Evolutionary conservation across 2,888 invertebrate genomes (phyloP), one percentile per base, ranked within the genome.

Genomic region (Morpho achilles): DNA sequence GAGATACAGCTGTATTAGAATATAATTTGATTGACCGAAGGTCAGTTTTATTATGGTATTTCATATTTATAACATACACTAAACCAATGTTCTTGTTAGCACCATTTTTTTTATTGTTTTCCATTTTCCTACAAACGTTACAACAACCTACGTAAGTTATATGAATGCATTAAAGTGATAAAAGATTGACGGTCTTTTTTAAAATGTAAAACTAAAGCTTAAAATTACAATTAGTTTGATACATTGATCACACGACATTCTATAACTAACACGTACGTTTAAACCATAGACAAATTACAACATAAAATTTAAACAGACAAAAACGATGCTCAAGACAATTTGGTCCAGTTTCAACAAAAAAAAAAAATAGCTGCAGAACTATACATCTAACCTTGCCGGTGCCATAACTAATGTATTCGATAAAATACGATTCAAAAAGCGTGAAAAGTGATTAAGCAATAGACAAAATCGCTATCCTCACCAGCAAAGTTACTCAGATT

Each of bases 21-120:
- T 81, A 80, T 72, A 79, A 75, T 73, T 73, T 76, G 78, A 83
- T 80, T 79, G 79, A 82, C 84, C 81, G 79, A 79, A 74, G 77
- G 78, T 78, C 78, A 76, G 58, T 53, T 53, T 40, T 22, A 53
- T 40, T 46, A 45, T 3, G 6, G 9, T 46, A 22, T 46, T 45
- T 22, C 23, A 52, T 32, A 67, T 40, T 8, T 40, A 43, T 59
- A 74, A 79, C 51, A 59, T 54, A 75, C 75, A 80, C 75, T 84
- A 85, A 82, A 87, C 80, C 84, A 84, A 84, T 83, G 77, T 74
- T 80, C 73, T 81, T 84, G 87, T 89, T 88, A 90, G 90, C 89
- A 89, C 87, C 87, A 81, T 87, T 85, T 89, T 84, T 88, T 84
- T 88, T 83, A 72, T 68, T 69, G 53, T 64, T 70, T 73, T 76